Conservation (phyloP, 64 coral and sea anemone genomes). For the Montipora capricornis region DNA sequence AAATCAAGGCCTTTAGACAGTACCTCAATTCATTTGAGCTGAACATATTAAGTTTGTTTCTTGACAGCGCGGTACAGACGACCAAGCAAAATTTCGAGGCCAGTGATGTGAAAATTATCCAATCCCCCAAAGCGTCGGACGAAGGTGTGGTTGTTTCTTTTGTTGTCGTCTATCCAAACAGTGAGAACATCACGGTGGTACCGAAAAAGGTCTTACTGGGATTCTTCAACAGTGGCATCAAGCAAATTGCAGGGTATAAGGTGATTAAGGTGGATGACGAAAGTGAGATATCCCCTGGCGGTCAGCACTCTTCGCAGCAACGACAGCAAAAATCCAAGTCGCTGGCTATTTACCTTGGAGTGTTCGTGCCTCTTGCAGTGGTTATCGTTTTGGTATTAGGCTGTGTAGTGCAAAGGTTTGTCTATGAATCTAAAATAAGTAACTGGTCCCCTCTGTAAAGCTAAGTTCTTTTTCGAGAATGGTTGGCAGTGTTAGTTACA, state of each 20-base stretch:
- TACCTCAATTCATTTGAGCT: not conserved
- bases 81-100: not conserved
- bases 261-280: slow-evolving; percentile 8
- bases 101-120: not conserved
- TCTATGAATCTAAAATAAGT: not conserved
- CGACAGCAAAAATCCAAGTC: not conserved
- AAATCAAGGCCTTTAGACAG: too few species aligned
- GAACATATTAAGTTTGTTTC: not conserved
- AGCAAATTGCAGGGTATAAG: not conserved
- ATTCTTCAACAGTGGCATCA: not conserved
- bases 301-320: not conserved
- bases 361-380: not conserved
- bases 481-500: not conserved
- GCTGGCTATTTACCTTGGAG: not conserved
- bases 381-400: not conserved
- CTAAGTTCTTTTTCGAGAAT: not conserved
- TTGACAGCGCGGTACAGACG: not conserved
- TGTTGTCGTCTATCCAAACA: not conserved
- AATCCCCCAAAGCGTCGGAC: not conserved
- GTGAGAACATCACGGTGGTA: not conserved
- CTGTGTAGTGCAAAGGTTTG: slow-evolving; percentile 22
- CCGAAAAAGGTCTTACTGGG: not conserved
- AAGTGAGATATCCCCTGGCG: not conserved
- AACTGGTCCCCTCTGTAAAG: too few species aligned
- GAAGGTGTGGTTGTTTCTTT: not conserved